Conservation (phyloP, 2,797 vertebrate genomes). For the Pipistrellus pygmaeus region DNA sequence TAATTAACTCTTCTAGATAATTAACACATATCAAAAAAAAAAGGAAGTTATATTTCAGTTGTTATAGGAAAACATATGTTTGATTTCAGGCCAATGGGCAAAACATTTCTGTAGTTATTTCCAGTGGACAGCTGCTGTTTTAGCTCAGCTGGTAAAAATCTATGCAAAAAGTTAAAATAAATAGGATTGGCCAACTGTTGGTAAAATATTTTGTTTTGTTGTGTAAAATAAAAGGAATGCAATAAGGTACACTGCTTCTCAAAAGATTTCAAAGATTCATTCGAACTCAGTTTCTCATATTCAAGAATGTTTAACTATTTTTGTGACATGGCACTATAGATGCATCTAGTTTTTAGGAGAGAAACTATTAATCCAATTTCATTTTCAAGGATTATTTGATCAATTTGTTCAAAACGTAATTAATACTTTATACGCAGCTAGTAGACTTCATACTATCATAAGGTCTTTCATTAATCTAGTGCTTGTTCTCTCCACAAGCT, state of each 20-base stretch:
- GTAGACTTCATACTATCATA: background rate
- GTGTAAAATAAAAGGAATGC: slow-evolving; percentile 64
- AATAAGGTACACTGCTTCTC: background rate
- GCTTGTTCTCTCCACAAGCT: background rate
- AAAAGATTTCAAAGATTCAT: slow-evolving; percentile 18
- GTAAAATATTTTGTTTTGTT: slow-evolving; percentile 70
- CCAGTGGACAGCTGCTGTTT: slow-evolving; percentile 77
- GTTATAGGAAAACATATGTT: slow-evolving; percentile 69
- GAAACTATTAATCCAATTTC: background rate
- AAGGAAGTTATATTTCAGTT: slow-evolving; percentile 63
- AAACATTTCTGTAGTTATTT: slow-evolving; percentile 75
- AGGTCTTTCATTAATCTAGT: background rate
- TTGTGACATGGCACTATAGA: background rate
- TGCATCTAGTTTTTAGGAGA: background rate
- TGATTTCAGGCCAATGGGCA: slow-evolving; percentile 63
- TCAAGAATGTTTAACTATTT: background rate
- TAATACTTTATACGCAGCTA: background rate
- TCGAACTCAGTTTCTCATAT: background rate
- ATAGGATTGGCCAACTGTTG: slow-evolving; percentile 55
- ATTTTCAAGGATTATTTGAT: background rate
- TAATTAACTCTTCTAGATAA: slow-evolving; percentile 68
- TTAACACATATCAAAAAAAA: slow-evolving; percentile 51
- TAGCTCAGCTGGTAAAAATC: slow-evolving; percentile 56
- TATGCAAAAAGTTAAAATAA: slow-evolving; percentile 71
- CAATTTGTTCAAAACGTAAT: background rate